Evolutionary conservation across 2,113 vertebrate species (phyloP).

Genomic region (Anoura caudifer): DNA sequence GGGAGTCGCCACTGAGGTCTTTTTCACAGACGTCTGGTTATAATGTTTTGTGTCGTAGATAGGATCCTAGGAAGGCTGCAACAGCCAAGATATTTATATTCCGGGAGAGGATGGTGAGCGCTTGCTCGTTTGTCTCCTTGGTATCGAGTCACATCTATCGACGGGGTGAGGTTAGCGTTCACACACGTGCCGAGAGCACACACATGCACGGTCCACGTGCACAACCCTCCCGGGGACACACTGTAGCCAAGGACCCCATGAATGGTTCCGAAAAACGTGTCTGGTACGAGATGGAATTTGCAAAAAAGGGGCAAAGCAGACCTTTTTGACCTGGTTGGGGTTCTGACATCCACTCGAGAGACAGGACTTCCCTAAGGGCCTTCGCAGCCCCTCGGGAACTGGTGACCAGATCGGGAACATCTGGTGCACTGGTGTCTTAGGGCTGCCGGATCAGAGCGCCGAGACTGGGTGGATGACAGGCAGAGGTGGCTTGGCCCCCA

Average conservation of each 20-base stretch:
- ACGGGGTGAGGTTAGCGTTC: background rate
- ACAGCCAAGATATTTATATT: background rate
- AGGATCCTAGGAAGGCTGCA: background rate
- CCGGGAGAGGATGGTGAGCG: background rate
- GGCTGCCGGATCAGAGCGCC: background rate
- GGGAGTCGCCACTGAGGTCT: background rate
- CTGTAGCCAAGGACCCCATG: background rate
- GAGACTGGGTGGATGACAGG: background rate
- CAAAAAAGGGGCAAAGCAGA: background rate
- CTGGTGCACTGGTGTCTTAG: background rate
- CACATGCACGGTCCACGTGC: background rate
- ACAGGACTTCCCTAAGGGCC: background rate
- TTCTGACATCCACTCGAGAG: background rate
- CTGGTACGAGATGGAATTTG: background rate
- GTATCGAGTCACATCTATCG: background rate
- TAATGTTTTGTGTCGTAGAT: background rate
- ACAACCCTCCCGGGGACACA: background rate
- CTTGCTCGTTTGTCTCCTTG: background rate
- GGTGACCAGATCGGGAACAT: background rate
- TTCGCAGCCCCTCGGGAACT: background rate
- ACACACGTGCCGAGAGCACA: background rate
- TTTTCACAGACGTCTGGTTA: slow-evolving; percentile 17
- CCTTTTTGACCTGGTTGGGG: background rate
- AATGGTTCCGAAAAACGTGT: background rate
- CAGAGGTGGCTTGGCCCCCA: background rate